phyloP scores from a whole-genome alignment of 2,888 invertebrate genomes.

The Andrena haemorrhoa region DNA sequence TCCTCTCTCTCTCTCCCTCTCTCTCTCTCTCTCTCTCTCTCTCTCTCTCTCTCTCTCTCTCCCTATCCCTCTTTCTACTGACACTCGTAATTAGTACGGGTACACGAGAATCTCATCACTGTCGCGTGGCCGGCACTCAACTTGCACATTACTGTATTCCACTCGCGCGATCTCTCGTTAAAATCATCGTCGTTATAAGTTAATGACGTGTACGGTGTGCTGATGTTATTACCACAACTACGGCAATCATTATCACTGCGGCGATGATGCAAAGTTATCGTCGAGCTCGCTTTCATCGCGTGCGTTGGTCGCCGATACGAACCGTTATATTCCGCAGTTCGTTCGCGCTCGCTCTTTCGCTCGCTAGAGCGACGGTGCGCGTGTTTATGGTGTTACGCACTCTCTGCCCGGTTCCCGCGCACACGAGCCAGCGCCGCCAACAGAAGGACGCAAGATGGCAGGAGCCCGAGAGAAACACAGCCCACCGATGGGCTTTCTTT shows the following conservation, averaged over 20 bases:
- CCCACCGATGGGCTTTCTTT: neutral
- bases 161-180: constrained; percentile 56
- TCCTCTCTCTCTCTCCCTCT: neutral
- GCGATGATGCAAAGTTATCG: constrained; percentile 49
- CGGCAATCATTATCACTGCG: constrained; percentile 58
- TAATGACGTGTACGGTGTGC: constrained; percentile 20
- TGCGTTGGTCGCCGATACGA: constrained; percentile 12
- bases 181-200: constrained; percentile 55
- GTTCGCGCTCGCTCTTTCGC: neutral
- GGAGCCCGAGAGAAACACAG: constrained; percentile 32
- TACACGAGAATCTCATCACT: constrained; percentile 65
- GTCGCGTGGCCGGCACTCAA: constrained; percentile 54
- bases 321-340: constrained; percentile 51
- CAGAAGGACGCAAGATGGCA: constrained; percentile 52
- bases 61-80: constrained; percentile 38
- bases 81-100: constrained; percentile 57
- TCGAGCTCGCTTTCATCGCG: constrained; percentile 56
- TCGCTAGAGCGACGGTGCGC: constrained; percentile 42
- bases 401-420: constrained; percentile 52
- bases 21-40: neutral
- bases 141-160: constrained; percentile 55
- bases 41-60: constrained; percentile 16
- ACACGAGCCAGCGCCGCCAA: constrained; percentile 48
- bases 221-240: constrained; percentile 8
- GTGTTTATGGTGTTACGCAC: constrained; percentile 53